These are phyloP conservation scores for Tragulus kanchil DNA, from an alignment of 2,113 vertebrate genomes.

Conservation along the genomic window DNA sequence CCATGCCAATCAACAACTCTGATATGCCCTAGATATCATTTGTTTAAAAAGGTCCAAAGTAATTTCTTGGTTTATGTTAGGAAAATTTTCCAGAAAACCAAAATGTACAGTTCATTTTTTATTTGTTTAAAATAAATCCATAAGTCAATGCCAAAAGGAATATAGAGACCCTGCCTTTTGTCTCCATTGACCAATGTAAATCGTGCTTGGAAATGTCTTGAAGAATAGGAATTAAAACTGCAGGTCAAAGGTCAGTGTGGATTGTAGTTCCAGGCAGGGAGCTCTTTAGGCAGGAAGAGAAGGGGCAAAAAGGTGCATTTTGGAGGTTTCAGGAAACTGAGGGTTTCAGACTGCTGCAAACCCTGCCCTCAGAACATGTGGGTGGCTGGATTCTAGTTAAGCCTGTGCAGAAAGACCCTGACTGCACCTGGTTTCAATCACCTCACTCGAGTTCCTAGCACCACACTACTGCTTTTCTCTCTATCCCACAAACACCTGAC, in stretches of 20 bases:
- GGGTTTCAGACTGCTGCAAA: too few relatives aligned
- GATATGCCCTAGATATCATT: neutral
- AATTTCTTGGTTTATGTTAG: neutral
- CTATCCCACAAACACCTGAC: neutral
- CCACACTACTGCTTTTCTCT: accelerated
- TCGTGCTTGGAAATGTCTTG: neutral
- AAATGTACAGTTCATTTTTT: neutral
- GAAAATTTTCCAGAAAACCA: neutral
- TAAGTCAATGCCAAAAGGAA: neutral
- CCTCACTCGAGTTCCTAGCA: neutral
- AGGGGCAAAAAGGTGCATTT: neutral
- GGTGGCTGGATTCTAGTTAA: neutral
- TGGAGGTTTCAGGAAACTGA: neutral
- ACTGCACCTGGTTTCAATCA: accelerated
- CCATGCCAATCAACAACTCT: neutral
- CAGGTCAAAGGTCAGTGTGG: neutral
- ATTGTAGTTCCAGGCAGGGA: neutral
- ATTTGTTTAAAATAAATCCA: constrained; percentile 5
- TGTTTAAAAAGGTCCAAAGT: neutral
- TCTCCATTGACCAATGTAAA: neutral
- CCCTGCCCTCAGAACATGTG: neutral
- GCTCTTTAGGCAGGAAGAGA: neutral
- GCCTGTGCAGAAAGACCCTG: neutral
- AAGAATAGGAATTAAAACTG: neutral
- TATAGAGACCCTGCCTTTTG: neutral